Evolutionary conservation across 2,888 invertebrate species (phyloP).

Genomic region (Drymonia ruficornis): DNA sequence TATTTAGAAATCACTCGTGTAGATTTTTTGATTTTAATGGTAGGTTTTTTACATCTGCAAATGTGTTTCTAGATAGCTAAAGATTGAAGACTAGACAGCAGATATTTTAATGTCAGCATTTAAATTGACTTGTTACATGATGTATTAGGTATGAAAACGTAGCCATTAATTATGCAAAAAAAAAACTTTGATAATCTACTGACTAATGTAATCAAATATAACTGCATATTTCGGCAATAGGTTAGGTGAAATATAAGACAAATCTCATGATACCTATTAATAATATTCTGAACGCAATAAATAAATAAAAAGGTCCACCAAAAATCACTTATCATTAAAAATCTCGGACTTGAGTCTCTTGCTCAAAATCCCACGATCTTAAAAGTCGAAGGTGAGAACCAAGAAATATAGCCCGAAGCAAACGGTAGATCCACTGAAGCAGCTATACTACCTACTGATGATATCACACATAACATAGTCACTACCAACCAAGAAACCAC

Average conservation of each 20-base stretch:
- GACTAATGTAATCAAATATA: not conserved
- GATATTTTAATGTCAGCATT: conserved; percentile 18
- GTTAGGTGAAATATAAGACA: not conserved
- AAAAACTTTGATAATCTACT: not conserved
- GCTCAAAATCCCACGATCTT: conserved; percentile 76
- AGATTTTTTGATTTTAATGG: not conserved
- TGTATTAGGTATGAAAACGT: conserved; percentile 14
- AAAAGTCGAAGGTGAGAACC: conserved; percentile 74
- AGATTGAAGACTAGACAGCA: conserved; percentile 12
- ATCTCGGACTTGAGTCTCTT: conserved; percentile 49
- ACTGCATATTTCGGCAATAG: not conserved
- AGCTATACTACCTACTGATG: conserved; percentile 65
- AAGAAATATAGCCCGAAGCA: conserved; percentile 76
- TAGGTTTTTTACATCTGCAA: not conserved
- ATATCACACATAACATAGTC: conserved; percentile 48
- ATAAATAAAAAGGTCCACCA: not conserved
- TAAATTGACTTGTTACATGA: conserved; percentile 17
- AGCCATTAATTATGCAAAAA: conserved; percentile 14
- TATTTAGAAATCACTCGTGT: conserved; percentile 10
- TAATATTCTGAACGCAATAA: not conserved
- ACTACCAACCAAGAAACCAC: conserved; percentile 50
- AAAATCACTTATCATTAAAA: conserved; percentile 63
- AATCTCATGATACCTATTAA: not conserved
- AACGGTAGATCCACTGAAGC: conserved; percentile 82
- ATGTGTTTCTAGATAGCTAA: not conserved